phyloP scores from a whole-genome alignment of 2,888 invertebrate species.

The Morinoia aosen region DNA sequence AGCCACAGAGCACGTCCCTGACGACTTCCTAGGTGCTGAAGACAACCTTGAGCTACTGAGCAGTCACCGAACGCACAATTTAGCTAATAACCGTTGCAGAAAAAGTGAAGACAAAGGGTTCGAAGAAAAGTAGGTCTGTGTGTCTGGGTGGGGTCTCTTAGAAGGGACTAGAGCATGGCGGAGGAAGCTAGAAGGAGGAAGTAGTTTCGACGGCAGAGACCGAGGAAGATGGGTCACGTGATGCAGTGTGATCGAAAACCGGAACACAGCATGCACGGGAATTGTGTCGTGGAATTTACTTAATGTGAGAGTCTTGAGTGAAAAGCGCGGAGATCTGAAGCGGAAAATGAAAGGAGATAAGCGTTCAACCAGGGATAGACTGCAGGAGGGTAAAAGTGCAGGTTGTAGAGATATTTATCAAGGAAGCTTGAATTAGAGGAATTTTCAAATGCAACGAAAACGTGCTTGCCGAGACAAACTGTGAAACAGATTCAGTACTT shows the following conservation, averaged over 20 bases:
- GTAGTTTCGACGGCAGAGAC: not conserved
- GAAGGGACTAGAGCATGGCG: conserved; percentile 43
- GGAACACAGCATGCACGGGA: not conserved
- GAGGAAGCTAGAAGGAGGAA: conserved; percentile 26
- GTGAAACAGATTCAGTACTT: not conserved
- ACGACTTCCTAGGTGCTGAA: not conserved
- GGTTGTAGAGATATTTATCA: too few species aligned
- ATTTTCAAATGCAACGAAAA: not conserved
- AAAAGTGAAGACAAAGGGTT: conserved; percentile 49
- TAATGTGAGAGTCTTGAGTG: not conserved
- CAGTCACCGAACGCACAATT: not conserved
- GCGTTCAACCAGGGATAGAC: not conserved
- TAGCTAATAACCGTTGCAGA: conserved; percentile 37
- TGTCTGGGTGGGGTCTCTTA: conserved; percentile 25
- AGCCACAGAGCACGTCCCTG: not conserved
- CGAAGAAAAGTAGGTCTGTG: conserved; percentile 45
- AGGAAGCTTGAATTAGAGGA: too few species aligned
- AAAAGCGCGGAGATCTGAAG: not conserved
- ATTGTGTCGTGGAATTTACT: not conserved
- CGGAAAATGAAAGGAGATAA: not conserved
- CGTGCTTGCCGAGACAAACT: not conserved
- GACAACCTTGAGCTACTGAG: conserved; percentile 28
- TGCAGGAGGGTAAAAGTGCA: not conserved
- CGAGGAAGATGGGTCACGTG: conserved; percentile 24
- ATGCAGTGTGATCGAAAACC: not conserved